phyloP scores from a whole-genome alignment of 2,113 vertebrate genomes.

The Ameiurus melas region DNA sequence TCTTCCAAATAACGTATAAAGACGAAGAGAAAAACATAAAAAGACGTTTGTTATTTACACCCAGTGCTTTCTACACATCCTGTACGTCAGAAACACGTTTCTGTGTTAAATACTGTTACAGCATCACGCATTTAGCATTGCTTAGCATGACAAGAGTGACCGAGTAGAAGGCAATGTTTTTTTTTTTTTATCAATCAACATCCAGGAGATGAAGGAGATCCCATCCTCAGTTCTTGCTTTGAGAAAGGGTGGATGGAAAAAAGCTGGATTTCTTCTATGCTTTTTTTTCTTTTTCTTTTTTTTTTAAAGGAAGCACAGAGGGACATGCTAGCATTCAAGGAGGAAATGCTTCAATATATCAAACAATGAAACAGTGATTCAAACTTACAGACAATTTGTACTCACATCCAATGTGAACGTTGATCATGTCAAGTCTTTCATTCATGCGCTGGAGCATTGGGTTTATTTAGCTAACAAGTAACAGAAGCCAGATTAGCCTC shows the following conservation, averaged over 20 bases:
- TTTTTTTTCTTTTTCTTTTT: no score
- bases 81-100: slow-evolving; percentile 48
- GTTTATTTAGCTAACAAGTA: not conserved
- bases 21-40: slow-evolving; percentile 59
- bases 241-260: not conserved
- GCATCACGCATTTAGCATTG: not conserved
- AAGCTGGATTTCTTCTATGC: not conserved
- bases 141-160: not conserved
- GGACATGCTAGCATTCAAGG: not conserved
- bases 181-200: not conserved
- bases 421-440: not conserved
- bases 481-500: not conserved
- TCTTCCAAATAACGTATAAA: slow-evolving; percentile 78
- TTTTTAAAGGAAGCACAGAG: not conserved
- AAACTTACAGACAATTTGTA: not conserved
- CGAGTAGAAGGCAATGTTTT: no score
- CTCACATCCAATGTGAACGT: not conserved
- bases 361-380: not conserved
- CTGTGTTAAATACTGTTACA: not conserved
- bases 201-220: not conserved
- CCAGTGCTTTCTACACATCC: slow-evolving; percentile 73
- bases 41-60: slow-evolving; percentile 67
- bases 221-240: not conserved
- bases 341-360: not conserved
- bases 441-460: not conserved